phyloP scores from a whole-genome alignment of 1,140 invertebrate species.

The Colletes gigas region DNA sequence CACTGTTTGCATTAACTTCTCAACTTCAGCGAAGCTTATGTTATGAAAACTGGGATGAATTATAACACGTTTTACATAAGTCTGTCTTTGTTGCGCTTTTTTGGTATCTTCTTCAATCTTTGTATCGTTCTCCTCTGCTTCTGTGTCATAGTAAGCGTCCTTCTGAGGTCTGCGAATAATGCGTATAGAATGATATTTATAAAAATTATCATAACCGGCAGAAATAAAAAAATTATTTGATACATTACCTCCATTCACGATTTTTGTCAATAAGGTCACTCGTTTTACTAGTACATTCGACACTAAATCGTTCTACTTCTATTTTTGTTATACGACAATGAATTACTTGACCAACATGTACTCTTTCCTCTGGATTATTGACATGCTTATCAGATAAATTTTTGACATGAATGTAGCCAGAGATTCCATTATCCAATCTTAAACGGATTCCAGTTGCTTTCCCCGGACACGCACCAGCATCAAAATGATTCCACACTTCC shows the following conservation, averaged over 20 bases:
- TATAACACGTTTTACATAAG: slow-evolving; percentile 97
- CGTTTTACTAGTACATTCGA: slow-evolving; percentile 96
- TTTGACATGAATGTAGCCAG: slow-evolving; percentile 97
- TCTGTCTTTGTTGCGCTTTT: slow-evolving; percentile 89
- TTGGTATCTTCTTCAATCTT: slow-evolving; percentile 91
- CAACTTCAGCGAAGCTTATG: slow-evolving; percentile 95
- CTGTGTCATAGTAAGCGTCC: slow-evolving; percentile 96
- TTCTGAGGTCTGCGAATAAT: slow-evolving; percentile 85
- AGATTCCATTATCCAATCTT: slow-evolving; percentile 95
- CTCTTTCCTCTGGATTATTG: slow-evolving; percentile 95
- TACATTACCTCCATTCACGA: slow-evolving; percentile 89
- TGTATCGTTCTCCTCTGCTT: slow-evolving; percentile 90
- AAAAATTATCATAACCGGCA: too few species aligned
- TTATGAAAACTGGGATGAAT: slow-evolving; percentile 99
- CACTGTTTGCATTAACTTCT: slow-evolving; percentile 94
- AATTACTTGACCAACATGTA: slow-evolving; percentile 92
- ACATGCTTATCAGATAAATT: slow-evolving; percentile 97
- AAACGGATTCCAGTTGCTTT: slow-evolving; percentile 95
- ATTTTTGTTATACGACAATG: slow-evolving; percentile 98
- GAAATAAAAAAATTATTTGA: neutral
- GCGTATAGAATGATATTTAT: neutral
- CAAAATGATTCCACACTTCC: slow-evolving; percentile 99
- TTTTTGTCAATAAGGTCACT: slow-evolving; percentile 96
- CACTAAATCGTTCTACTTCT: slow-evolving; percentile 95
- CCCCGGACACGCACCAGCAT: slow-evolving; percentile 96